These are phyloP conservation scores for Lepisosteus osseus DNA, from an alignment of 2,113 vertebrate genomes.

Conservation along the genomic window DNA sequence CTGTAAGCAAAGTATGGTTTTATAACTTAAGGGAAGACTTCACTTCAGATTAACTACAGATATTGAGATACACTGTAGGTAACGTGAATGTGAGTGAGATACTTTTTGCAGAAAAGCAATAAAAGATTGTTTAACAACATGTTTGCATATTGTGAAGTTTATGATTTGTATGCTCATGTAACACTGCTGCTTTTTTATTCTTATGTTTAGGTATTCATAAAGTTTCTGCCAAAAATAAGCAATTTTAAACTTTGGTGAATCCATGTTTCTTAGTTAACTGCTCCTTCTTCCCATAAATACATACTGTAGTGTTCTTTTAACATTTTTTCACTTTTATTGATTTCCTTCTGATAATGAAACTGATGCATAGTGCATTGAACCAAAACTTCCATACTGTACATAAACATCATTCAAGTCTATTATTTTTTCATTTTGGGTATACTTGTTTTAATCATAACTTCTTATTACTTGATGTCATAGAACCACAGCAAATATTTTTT, in stretches of 20 bases:
- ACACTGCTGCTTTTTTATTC: background rate
- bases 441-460: too few species aligned
- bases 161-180: background rate
- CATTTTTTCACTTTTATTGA: too few species aligned
- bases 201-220: background rate
- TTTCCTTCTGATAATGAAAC: too few species aligned
- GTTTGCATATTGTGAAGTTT: background rate
- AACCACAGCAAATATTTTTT: too few species aligned
- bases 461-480: too few species aligned
- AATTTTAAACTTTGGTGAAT: background rate
- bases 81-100: conserved; percentile 3
- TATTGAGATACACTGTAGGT: conserved; percentile 7
- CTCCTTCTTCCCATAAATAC: too few species aligned
- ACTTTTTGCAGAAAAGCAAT: conserved; percentile 17
- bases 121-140: conserved; percentile 17
- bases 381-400: too few species aligned
- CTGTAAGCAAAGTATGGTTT: conserved; percentile 8
- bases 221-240: background rate
- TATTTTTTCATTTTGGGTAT: too few species aligned
- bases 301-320: too few species aligned
- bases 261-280: background rate
- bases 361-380: too few species aligned
- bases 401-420: too few species aligned
- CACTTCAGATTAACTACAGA: conserved; percentile 3
- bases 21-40: conserved; percentile 3